Percentiles rank a stretch among this genome's conserved stretches.
These are phyloP conservation scores for Lagria hirta DNA, from an alignment of 2,888 invertebrate species.

Conservation along the genomic window DNA sequence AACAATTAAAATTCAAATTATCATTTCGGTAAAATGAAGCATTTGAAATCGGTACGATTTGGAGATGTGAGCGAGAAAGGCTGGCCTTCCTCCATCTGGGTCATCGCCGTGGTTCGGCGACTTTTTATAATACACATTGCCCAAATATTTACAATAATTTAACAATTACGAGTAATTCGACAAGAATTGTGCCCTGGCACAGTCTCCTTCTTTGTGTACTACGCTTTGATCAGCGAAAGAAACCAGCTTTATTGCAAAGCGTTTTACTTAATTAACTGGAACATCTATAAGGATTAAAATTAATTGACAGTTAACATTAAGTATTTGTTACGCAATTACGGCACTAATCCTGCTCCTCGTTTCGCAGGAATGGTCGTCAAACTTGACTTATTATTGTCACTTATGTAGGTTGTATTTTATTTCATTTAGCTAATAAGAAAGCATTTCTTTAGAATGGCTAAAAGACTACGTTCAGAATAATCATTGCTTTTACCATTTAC, in stretches of 20 bases:
- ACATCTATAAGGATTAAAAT: constrained; percentile 23
- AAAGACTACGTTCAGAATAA: too few species aligned
- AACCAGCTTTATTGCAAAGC: constrained; percentile 8
- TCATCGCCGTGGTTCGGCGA: constrained; percentile 33
- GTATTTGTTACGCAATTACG: constrained; percentile 23
- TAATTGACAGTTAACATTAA: constrained; percentile 22
- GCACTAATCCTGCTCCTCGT: constrained; percentile 17
- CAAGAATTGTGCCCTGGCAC: background rate
- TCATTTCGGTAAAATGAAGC: constrained; percentile 3
- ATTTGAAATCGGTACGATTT: constrained; percentile 20
- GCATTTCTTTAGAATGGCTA: too few species aligned
- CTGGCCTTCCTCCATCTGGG: constrained; percentile 35
- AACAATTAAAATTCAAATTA: constrained; percentile 17
- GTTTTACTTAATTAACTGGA: constrained; percentile 18
- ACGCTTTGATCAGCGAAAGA: too few species aligned
- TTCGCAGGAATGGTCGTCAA: constrained; percentile 17
- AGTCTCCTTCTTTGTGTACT: background rate
- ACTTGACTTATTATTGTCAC: constrained; percentile 23
- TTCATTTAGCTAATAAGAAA: too few species aligned
- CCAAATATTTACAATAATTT: constrained; percentile 29
- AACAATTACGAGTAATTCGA: constrained; percentile 9
- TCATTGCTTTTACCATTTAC: too few species aligned
- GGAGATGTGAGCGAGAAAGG: constrained; percentile 30
- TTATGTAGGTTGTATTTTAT: too few species aligned
- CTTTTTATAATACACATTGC: constrained; percentile 23